Conservation (phyloP, 1,140 invertebrate genomes). For the Samia ricini region DNA sequence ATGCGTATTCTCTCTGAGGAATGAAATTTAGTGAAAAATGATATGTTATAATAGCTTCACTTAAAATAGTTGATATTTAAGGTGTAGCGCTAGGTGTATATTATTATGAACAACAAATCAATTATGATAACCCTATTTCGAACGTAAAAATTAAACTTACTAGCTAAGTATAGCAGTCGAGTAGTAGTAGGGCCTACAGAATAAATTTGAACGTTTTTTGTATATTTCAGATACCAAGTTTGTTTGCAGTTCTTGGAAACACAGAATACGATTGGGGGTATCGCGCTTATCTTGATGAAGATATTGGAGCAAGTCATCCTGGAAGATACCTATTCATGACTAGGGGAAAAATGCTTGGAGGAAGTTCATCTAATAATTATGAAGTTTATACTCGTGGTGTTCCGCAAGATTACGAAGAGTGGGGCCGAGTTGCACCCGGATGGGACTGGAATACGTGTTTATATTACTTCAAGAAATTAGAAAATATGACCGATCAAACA, state of each 20-base stretch:
- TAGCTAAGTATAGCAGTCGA: too few relatives aligned
- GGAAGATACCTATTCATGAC: constrained; percentile 31
- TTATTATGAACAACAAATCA: too few relatives aligned
- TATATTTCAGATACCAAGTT: constrained; percentile 51
- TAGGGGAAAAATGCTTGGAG: constrained; percentile 81
- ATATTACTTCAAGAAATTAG: constrained; percentile 60
- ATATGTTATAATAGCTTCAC: too few relatives aligned
- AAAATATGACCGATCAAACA: constrained; percentile 51
- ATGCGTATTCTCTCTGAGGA: too few relatives aligned
- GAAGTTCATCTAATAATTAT: constrained; percentile 86
- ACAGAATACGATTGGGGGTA: constrained; percentile 61
- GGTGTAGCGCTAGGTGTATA: too few relatives aligned
- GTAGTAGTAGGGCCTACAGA: neutral
- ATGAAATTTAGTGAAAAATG: too few relatives aligned
- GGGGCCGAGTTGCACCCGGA: constrained; percentile 79
- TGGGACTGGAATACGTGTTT: constrained; percentile 88
- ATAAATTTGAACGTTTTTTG: neutral
- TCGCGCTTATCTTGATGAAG: constrained; percentile 38
- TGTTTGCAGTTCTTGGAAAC: constrained; percentile 40
- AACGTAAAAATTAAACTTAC: too few relatives aligned
- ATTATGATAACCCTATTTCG: too few relatives aligned
- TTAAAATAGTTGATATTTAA: too few relatives aligned
- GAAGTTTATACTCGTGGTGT: constrained; percentile 90
- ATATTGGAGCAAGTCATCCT: constrained; percentile 40
- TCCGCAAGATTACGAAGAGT: constrained; percentile 85